Evolutionary conservation across 2,113 vertebrate species (phyloP), one percentile per base, ranked within the genome.

Genomic region (Hippocampus abdominalis): DNA sequence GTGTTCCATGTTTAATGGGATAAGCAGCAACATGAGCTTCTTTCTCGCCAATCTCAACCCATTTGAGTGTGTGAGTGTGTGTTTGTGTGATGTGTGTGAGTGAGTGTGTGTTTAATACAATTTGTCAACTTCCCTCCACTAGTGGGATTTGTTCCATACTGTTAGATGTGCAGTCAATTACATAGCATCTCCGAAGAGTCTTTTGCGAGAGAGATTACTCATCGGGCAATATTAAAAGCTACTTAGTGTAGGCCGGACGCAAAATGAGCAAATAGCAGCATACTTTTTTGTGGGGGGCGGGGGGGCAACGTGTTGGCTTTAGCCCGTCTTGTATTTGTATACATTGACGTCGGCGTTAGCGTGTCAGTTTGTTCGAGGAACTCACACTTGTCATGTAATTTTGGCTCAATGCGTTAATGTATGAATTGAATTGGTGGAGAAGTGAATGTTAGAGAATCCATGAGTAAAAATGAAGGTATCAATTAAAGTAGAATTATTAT

Each of bases 91-190:
- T 46, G 42, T 39, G 20, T 20, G 18, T 44, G 42, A n/a, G 87
- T 92, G 42, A 13, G 42, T 42, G 40, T 86, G 91, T 92, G 92
- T 93, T 92, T 91, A 92, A 91, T 92, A 92, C 91, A 93, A 93
- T 93, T 93, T 92, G 90, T 90, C 86, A 89, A 90, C 89, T 92
- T 44, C 87, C 91, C 88, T 91, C 82, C 82, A 89, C 91, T 89
- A 88, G 88, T 90, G 90, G 92, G 91, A 93, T 93, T 93, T 93
- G 92, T 93, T 93, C 92, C 92, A 91, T 93, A 92, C 91, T 91
- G 90, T 93, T 93, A 92, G 90, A 93, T 90, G 91, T 89, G 88
- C 91, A 92, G 91, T 93, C 91, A 93, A 93, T 93, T 93, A 93
- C 92, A 92, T 82, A 86, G 85, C 88, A 92, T 92, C 89, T 91